Evolutionary conservation across 2,113 vertebrate species (phyloP), one percentile per base, ranked within the genome.

Genomic region (Rhinoderma darwinii): DNA sequence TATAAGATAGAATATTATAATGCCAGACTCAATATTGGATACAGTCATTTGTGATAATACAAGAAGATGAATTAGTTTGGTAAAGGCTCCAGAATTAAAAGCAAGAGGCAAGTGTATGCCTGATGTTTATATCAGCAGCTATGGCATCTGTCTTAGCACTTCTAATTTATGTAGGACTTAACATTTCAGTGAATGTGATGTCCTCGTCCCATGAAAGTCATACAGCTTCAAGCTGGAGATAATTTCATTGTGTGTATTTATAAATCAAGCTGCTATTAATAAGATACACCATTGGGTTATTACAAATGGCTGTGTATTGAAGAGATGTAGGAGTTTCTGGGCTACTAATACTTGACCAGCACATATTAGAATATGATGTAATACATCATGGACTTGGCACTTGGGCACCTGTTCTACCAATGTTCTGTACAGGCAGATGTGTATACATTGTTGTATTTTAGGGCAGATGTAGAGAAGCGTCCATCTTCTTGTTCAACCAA

Each of bases 131-230:
- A 88, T 89, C 73, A 89, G 86, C 15, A 44, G 15, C 41, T 81
- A 51, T 35, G 92, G 63, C 85, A 91, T 88, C 89, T 92, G 88
- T 80, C 82, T 90, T 84, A 87, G 90, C 83, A 87, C 77, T 80
- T 88, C 17, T 76, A 89, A 89, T 77, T 92, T 90, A 91, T 88
- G 91, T 89, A 89, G 32, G 63, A 35, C 27, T 44, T 88, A 88
- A 51, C 47, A 86, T 87, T 84, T 86, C 89, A 87, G 56, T 76
- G 63, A 86, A 86, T 89, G 14, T 89, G 84, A 84, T 63, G 88
- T 81, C 82, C 76, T 1, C 86, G n/a, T 87, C 73, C 61, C 43
- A 86, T 90, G 90, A 82, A 91, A 68, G 7, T 25, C 18, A 66
- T 39, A 79, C 17, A 35, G 32, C 41, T 70, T 50, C 43, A 47